Percentiles rank a stretch among this genome's conserved stretches.
Evolutionary conservation across 2,113 vertebrate species (phyloP).

Genomic region (Etheostoma spectabile): DNA sequence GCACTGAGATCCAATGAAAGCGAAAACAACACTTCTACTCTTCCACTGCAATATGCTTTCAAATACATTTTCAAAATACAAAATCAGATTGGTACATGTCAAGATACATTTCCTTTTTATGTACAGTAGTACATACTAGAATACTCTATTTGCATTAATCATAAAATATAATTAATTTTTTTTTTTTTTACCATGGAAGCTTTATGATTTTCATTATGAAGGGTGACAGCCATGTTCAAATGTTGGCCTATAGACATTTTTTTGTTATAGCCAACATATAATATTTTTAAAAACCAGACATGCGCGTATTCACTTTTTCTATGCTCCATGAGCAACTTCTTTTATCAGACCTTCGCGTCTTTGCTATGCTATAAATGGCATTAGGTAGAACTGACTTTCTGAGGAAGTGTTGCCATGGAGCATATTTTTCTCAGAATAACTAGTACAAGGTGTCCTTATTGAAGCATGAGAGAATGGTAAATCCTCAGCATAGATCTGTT

Average conservation of each 20-base stretch:
- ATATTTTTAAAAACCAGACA: neutral
- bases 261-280: neutral
- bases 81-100: too few relatives aligned
- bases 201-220: neutral
- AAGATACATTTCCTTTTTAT: too few relatives aligned
- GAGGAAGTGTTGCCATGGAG: neutral
- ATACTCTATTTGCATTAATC: neutral
- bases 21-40: slow-evolving; percentile 5
- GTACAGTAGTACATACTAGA: too few relatives aligned
- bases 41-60: neutral
- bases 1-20: slow-evolving; percentile 16
- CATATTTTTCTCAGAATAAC: neutral
- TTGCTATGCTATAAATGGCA: neutral
- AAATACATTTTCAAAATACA: neutral
- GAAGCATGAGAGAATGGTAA: neutral
- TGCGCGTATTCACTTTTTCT: neutral
- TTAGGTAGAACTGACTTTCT: neutral
- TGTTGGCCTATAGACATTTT: neutral
- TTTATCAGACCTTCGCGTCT: neutral
- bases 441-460: neutral
- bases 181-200: neutral
- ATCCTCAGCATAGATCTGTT: neutral
- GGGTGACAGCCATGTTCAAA: neutral
- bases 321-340: neutral
- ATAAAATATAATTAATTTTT: rapidly evolving